Percentiles rank a stretch among this genome's conserved stretches.
phyloP scores from a whole-genome alignment of 2,888 invertebrate species.

The Nasonovia ribisnigri region DNA sequence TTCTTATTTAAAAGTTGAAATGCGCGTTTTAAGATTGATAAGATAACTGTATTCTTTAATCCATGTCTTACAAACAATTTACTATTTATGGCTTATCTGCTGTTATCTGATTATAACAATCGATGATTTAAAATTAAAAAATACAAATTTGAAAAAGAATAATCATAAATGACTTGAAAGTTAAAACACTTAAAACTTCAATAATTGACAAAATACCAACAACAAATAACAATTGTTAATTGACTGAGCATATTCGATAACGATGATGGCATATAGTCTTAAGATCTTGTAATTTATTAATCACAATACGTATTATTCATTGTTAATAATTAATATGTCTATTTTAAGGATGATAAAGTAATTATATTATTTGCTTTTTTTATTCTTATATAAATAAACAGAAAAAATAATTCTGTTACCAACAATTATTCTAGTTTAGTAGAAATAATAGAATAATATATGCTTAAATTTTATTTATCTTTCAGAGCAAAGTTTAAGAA shows the following conservation, averaged over 20 bases:
- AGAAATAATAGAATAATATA: not conserved
- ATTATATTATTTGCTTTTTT: not conserved
- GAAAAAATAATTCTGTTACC: not conserved
- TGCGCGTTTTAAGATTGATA: slow-evolving; percentile 56
- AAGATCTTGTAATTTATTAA: not conserved
- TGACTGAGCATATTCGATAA: not conserved
- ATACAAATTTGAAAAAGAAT: not conserved
- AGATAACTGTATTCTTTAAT: not conserved
- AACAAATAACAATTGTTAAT: not conserved
- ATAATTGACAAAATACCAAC: not conserved
- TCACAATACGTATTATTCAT: not conserved
- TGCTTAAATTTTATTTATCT: not conserved
- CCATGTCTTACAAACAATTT: not conserved
- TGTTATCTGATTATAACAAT: not conserved
- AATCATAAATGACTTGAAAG: not conserved
- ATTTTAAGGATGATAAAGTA: slow-evolving; percentile 27
- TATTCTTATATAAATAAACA: not conserved
- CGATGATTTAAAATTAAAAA: not conserved
- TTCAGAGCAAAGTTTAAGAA: slow-evolving; percentile 32
- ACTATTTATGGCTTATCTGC: not conserved
- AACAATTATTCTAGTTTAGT: not conserved
- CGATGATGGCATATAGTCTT: not conserved
- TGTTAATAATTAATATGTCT: not conserved
- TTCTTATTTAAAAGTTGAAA: slow-evolving; percentile 41
- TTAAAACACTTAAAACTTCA: not conserved